Evolutionary conservation across 2,888 invertebrate genomes (phyloP), one percentile per base, ranked within the genome.

Genomic region (Isoperla grammatica): DNA sequence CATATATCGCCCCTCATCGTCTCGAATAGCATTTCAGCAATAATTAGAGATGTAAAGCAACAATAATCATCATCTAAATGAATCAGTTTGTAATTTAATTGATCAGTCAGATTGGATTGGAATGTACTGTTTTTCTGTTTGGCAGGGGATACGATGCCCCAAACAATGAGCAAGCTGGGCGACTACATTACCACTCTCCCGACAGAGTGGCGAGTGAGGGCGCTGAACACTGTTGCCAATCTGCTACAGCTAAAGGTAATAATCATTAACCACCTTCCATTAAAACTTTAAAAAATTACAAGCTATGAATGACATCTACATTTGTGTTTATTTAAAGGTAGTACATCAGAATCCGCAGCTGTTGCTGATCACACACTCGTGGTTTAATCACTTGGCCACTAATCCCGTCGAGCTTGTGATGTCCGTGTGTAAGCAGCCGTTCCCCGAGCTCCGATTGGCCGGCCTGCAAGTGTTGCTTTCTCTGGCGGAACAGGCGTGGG

Each of bases 401-500:
- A 73, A 79, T 60, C 79, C 87, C 0, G 80, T 86, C 71, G 81
- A 84, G 60, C 73, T 82, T 42, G 74, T 91, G 40, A 77, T 82
- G 69, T 71, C 77, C 1, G 75, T 85, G 43, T 83, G 85, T 61
- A 84, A 84, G 63, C 90, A 87, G 74, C 94, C 95, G 6, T 94
- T 95, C 70, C 76, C 82, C 0, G 94, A 95, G 66, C 79, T 93
- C 13, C 84, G 86, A 69, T 70, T 83, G 60, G 83, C 87, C 13
- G 84, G 86, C 17, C 76, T 90, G 46, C 76, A 78, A 13, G 75
- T 91, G 29, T 72, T 94, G 46, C 79, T 80, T 65, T 79, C 85
- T 1, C 70, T 93, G 13, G 84, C 87, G 17, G 75, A 78, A 61
- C 88, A 88, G 70, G 75, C 76, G 1, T 95, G 94, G 94, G 94